Base-by-base conservation (phyloP, 2,797 vertebrate genomes). In the Toxotes lorentzi region DNA sequence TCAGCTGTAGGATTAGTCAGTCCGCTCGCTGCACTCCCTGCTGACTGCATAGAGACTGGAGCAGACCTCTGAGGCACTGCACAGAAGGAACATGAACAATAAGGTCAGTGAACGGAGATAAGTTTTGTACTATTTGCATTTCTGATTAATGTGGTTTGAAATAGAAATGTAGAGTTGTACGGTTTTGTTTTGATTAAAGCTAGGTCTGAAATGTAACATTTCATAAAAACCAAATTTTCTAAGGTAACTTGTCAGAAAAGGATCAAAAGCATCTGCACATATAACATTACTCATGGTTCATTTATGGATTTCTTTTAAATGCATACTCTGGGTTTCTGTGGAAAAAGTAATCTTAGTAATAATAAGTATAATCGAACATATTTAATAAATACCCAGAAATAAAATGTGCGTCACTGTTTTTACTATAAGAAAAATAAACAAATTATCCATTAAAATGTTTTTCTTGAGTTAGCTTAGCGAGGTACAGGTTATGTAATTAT, bases 1-100 rank as follows among this genome's bases (percentile, higher is more conserved):
- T 87, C 82, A 75, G 84, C 82, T 61, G 73, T 62, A 43, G 78
- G 83, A 86, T 86, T 62, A 81, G 78, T 43, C 56, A 40, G 58
- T 74, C 73, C 14, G 7, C 45, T 79, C 64, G 0, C 79, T 60
- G 40, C 43, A 34, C 73, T 50, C 56, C 32, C 76, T 34, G 73
- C 76, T 27, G 74, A 58, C 62, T 27, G 62, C 60, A 47, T 62
- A 12, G 41, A 23, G 72, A 43, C 45, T 2, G 35, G 34, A 81
- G 74, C 73, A 32, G 62, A 73, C 66, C 53, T 57, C 64, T 4
- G 62, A 68, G 41, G 35, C 38, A 2, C 72, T 7, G 54, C n/a
- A 32, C 35, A 47, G 54, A 68, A 9, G 41, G 7, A 82, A 24
- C 76, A 91, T 93, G 92, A 82, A 68, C 32, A 64, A 86, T 1